A percentile compares a stretch with the other conserved stretches of the same genome.
These are phyloP conservation scores for Arrhopalites spinosus DNA, from an alignment of 2,888 invertebrate species.

Conservation along the genomic window DNA sequence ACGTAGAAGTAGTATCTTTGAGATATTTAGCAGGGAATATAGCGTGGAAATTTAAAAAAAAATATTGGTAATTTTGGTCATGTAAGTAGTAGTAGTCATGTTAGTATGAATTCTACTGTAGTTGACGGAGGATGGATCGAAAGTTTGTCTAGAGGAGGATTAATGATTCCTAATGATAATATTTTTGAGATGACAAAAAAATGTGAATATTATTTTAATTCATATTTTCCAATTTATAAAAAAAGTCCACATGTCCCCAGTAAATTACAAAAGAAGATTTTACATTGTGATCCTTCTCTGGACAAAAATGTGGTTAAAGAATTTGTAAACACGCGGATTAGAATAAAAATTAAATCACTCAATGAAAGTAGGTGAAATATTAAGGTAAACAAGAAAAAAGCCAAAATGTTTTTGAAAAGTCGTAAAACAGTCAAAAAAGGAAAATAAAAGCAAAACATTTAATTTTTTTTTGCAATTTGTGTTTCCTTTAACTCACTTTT, in stretches of 20 bases:
- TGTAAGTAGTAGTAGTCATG: not conserved
- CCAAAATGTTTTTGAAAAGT: not conserved
- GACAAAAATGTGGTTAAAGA: not conserved
- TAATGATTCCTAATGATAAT: not conserved
- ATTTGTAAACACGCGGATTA: conserved; percentile 2
- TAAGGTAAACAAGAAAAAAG: not conserved
- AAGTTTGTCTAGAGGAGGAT: conserved; percentile 11
- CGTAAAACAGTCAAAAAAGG: too few relatives aligned
- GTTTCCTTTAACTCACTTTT: too few relatives aligned
- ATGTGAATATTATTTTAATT: conserved; percentile 8
- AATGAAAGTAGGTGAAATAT: conserved; percentile 3
- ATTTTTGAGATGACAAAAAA: not conserved
- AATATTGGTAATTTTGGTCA: not conserved
- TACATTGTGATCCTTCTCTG: not conserved
- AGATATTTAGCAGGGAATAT: conserved; percentile 25
- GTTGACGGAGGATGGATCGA: not conserved
- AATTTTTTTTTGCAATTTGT: too few relatives aligned
- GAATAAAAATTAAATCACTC: conserved; percentile 2
- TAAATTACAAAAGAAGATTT: too few relatives aligned
- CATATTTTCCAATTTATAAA: not conserved
- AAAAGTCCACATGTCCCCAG: not conserved
- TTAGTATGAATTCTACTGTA: not conserved
- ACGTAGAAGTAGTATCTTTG: not conserved
- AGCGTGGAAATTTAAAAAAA: conserved; percentile 3
- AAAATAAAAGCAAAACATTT: too few relatives aligned